These are phyloP conservation scores for Mellilla xanthometata DNA, from an alignment of 2,888 invertebrate species.

Conservation along the genomic window DNA sequence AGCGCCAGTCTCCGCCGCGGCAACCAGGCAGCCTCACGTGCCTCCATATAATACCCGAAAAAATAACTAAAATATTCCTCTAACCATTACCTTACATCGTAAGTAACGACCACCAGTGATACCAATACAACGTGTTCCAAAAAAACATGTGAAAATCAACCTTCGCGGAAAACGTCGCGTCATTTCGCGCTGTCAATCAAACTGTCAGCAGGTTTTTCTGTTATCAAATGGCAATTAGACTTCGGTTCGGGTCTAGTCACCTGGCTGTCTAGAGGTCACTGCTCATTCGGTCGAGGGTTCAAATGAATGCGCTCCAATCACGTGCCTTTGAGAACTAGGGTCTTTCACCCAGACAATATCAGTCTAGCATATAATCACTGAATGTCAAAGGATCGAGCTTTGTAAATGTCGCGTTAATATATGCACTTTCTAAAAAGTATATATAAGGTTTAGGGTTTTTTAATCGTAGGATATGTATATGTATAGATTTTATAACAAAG, in stretches of 20 bases:
- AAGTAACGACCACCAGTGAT: constrained; percentile 47
- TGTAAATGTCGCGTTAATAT: too few species aligned
- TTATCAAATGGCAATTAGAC: constrained; percentile 56
- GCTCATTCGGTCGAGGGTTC: constrained; percentile 46
- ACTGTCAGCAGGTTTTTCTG: constrained; percentile 40
- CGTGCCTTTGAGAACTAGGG: constrained; percentile 37
- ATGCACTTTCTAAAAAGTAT: background rate
- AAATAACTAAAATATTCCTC: constrained; percentile 60
- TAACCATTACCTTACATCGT: constrained; percentile 47
- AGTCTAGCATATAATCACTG: background rate
- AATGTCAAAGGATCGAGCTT: background rate
- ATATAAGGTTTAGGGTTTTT: too few species aligned
- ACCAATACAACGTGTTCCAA: background rate
- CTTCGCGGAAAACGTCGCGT: constrained; percentile 51
- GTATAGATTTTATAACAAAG: constrained; percentile 10
- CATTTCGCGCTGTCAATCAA: constrained; percentile 37
- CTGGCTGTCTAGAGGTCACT: constrained; percentile 72
- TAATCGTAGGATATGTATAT: constrained; percentile 3
- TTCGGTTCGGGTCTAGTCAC: constrained; percentile 53
- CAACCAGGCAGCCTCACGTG: constrained; percentile 62
- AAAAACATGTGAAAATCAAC: constrained; percentile 36
- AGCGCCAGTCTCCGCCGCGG: constrained; percentile 71
- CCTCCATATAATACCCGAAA: constrained; percentile 39
- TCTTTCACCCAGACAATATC: background rate
- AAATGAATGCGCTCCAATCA: constrained; percentile 56